phyloP scores from a whole-genome alignment of 2,113 vertebrate species.

The Hystrix brachyura region DNA sequence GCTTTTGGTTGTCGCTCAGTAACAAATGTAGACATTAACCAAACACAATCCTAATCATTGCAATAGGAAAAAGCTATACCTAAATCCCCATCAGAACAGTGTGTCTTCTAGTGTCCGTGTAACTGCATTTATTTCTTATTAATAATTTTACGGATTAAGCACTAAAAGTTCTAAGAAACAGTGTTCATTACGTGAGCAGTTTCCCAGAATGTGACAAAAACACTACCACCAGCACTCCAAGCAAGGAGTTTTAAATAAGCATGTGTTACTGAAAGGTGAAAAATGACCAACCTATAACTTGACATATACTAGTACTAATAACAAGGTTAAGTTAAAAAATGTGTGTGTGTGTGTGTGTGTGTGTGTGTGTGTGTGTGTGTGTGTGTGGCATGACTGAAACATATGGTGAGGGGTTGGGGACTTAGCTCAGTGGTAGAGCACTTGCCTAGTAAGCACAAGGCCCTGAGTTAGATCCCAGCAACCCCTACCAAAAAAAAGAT shows the following conservation, averaged over 20 bases:
- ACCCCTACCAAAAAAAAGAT: background rate
- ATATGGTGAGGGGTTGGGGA: too few relatives aligned
- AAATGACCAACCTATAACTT: background rate
- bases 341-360: background rate
- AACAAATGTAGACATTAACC: background rate
- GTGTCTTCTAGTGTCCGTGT: background rate
- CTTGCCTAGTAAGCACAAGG: too few relatives aligned
- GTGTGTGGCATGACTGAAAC: too few relatives aligned
- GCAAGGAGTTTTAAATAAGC: background rate
- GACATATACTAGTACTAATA: background rate
- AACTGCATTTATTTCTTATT: background rate
- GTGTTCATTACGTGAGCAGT: background rate
- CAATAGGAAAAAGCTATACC: background rate
- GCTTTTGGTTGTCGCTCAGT: background rate
- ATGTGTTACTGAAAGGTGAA: background rate
- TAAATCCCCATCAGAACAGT: background rate
- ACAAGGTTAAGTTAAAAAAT: background rate
- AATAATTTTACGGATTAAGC: background rate
- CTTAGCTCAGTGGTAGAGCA: too few relatives aligned
- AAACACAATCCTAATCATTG: background rate
- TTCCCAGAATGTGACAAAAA: background rate
- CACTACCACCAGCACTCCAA: background rate
- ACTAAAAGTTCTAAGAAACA: background rate
- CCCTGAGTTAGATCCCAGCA: too few relatives aligned
- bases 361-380: too few relatives aligned